A percentile compares a stretch with the other conserved stretches of the same genome.
phyloP scores from a whole-genome alignment of 2,888 invertebrate genomes.

The Agrilus biguttatus region DNA sequence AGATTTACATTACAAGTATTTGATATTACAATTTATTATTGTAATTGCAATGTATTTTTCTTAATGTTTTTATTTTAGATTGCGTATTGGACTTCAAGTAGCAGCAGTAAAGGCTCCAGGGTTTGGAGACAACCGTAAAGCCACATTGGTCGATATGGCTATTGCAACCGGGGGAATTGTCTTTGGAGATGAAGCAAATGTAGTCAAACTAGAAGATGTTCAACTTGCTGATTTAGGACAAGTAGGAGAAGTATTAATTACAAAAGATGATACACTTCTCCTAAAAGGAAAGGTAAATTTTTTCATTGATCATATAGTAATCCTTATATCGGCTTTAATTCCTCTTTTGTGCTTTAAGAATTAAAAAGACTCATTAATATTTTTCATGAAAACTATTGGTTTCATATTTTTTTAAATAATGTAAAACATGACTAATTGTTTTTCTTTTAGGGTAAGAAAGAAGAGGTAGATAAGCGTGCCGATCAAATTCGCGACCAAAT shows the following conservation, averaged over 20 bases:
- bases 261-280: constrained; percentile 35
- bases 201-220: constrained; percentile 32
- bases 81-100: constrained; percentile 34
- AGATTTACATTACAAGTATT: no score
- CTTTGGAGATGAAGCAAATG: constrained; percentile 32
- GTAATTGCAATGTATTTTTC: background rate
- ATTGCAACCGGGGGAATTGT: constrained; percentile 33
- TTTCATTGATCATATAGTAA: background rate
- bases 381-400: background rate
- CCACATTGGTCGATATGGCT: constrained; percentile 34
- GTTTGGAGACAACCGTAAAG: constrained; percentile 35
- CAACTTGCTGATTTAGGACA: constrained; percentile 30
- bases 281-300: constrained; percentile 24
- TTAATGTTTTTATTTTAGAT: constrained; percentile 12
- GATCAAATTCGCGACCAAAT: constrained; percentile 32
- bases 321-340: no score
- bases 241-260: constrained; percentile 32
- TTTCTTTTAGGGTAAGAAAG: constrained; percentile 24
- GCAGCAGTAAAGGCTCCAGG: constrained; percentile 37
- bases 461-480: constrained; percentile 29
- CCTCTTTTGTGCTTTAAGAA: no score
- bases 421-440: background rate
- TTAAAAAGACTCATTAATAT: no score
- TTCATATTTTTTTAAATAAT: no score
- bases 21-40: no score